Percentiles rank a stretch among this genome's conserved stretches.
Conservation (phyloP, 2,797 vertebrate genomes). For the Scarus forsteni region DNA sequence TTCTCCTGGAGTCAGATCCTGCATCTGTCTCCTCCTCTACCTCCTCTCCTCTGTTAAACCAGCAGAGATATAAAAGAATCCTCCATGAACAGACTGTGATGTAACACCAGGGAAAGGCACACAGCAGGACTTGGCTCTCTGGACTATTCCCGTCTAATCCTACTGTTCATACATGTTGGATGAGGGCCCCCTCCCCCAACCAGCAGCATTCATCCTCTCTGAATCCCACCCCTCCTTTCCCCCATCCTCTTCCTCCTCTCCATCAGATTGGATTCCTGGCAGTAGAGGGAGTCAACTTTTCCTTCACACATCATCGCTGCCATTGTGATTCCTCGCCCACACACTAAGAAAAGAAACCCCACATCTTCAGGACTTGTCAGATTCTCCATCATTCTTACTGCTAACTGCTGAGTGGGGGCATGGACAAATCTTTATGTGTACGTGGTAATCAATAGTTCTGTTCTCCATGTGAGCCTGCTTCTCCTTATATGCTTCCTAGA, state of each 20-base stretch:
- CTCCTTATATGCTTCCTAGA: too few species aligned
- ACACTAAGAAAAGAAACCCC: constrained; percentile 1
- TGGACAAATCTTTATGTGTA: constrained; percentile 16
- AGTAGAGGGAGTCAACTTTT: constrained; percentile 44
- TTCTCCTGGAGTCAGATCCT: constrained; percentile 1
- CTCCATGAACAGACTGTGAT: constrained; percentile 35
- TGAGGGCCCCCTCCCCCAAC: constrained; percentile 47
- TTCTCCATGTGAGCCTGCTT: too few species aligned
- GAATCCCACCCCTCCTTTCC: not conserved
- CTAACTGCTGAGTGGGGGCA: constrained; percentile 4
- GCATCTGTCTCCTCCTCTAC: constrained; percentile 5
- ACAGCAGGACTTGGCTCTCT: constrained; percentile 14
- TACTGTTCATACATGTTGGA: constrained; percentile 60
- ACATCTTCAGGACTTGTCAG: constrained; percentile 17
- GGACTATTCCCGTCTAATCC: constrained; percentile 40
- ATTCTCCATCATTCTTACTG: not conserved
- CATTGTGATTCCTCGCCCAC: constrained; percentile 26
- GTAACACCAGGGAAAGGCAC: constrained; percentile 40
- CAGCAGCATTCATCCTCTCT: constrained; percentile 24
- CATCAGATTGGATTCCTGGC: constrained; percentile 27
- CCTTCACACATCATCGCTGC: constrained; percentile 12
- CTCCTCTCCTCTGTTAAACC: constrained; percentile 2
- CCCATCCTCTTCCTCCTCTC: not conserved
- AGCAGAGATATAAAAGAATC: not conserved
- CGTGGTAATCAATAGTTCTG: constrained; percentile 32